Evolutionary conservation across 2,797 vertebrate genomes (phyloP).

Genomic region (Eulemur mongoz): DNA sequence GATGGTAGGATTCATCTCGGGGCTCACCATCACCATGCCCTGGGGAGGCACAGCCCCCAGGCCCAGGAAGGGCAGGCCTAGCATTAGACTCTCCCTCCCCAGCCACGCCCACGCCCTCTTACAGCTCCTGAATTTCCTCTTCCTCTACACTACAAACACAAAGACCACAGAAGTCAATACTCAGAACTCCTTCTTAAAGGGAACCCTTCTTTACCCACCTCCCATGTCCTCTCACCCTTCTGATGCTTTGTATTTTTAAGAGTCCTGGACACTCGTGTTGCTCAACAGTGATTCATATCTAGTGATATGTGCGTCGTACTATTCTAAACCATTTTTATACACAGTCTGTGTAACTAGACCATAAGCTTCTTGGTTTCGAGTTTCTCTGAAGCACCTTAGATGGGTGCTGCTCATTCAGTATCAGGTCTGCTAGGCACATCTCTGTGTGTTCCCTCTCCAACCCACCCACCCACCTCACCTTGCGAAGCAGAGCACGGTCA

Average conservation of each 20-base stretch:
- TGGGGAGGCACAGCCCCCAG: slow-evolving; percentile 77
- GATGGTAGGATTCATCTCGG: slow-evolving; percentile 98
- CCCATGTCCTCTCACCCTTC: neutral
- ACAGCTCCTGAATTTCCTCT: neutral
- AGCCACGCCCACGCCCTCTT: neutral
- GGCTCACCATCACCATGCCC: slow-evolving; percentile 99
- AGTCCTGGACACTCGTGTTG: neutral
- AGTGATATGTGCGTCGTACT: neutral
- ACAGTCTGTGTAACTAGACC: neutral
- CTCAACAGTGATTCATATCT: neutral
- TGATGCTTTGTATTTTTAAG: neutral
- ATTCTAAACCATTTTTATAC: neutral
- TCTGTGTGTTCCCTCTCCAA: neutral
- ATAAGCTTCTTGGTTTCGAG: neutral
- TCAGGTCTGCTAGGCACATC: neutral
- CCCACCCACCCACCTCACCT: slow-evolving; percentile 87
- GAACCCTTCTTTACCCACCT: neutral
- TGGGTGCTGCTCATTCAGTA: neutral
- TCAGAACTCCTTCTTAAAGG: neutral
- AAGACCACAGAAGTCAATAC: neutral
- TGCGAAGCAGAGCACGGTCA: slow-evolving; percentile 94
- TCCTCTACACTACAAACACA: neutral
- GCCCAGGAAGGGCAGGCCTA: neutral
- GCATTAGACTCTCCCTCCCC: neutral
- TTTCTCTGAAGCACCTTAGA: neutral